A percentile compares a stretch with the other conserved stretches of the same genome.
phyloP scores from a whole-genome alignment of 2,888 invertebrate species.

The Orthosia incerta region DNA sequence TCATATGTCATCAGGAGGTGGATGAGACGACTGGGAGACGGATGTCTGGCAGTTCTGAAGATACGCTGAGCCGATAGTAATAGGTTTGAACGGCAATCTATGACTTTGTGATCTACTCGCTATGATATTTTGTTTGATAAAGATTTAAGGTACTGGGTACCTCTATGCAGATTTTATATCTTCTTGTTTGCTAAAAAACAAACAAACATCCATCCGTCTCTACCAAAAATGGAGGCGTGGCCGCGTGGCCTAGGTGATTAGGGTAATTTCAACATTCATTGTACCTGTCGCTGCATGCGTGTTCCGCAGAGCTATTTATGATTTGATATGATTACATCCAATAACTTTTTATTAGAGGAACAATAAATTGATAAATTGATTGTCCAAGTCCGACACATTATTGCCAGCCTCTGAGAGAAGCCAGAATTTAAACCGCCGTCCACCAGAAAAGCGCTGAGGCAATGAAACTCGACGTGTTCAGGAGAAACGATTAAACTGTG shows the following conservation, averaged over 20 bases:
- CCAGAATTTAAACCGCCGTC: too few species aligned
- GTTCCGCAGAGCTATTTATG: slow-evolving; percentile 9
- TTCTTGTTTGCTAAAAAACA: too few species aligned
- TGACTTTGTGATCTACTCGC: slow-evolving; percentile 58
- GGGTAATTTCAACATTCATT: slow-evolving; percentile 1
- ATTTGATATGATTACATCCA: neutral
- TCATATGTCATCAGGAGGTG: slow-evolving; percentile 73
- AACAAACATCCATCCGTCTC: neutral
- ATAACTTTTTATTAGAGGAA: slow-evolving; percentile 4
- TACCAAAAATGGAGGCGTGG: neutral
- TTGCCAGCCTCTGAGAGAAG: too few species aligned
- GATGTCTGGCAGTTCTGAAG: slow-evolving; percentile 88
- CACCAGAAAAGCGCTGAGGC: neutral
- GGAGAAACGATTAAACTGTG: neutral
- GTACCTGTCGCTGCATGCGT: neutral
- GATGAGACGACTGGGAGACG: slow-evolving; percentile 80
- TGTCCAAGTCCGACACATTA: neutral
- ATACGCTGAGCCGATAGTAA: slow-evolving; percentile 89
- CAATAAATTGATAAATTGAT: neutral
- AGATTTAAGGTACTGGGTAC: neutral
- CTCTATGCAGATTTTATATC: too few species aligned
- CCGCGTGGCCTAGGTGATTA: neutral
- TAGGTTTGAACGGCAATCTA: slow-evolving; percentile 34
- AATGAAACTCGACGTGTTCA: neutral
- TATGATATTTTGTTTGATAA: slow-evolving; percentile 3